Evolutionary conservation across 1,140 invertebrate species (phyloP).

Genomic region (Leptinotarsa lineolata): DNA sequence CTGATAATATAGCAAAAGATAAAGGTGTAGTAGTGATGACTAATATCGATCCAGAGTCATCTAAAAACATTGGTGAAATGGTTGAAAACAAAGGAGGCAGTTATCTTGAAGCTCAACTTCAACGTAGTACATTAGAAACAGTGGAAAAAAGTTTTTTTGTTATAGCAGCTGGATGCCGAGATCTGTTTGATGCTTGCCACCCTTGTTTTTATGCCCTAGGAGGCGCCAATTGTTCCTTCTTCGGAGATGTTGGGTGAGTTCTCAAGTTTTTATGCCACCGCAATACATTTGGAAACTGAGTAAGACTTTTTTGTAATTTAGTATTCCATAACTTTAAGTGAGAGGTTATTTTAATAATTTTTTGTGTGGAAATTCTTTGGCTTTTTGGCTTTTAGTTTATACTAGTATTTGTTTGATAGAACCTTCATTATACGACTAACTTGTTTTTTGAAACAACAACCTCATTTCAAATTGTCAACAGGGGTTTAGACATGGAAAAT

Average conservation of each 20-base stretch:
- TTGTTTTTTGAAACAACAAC: no score
- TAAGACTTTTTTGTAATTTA: constrained; percentile 4
- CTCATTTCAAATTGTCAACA: no score
- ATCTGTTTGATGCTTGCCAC: constrained; percentile 88
- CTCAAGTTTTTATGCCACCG: background rate
- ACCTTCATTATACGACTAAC: no score
- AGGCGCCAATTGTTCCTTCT: constrained; percentile 81
- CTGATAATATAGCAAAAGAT: constrained; percentile 69
- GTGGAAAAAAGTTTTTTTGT: constrained; percentile 88
- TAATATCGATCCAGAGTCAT: constrained; percentile 91
- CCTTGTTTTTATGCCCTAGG: constrained; percentile 92
- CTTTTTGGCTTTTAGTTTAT: no score
- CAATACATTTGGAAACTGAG: background rate
- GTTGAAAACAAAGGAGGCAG: constrained; percentile 84
- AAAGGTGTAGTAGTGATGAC: constrained; percentile 98
- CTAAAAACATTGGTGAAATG: constrained; percentile 88
- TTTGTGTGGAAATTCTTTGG: no score
- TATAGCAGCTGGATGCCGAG: constrained; percentile 83
- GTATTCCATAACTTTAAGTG: no score
- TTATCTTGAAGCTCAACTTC: constrained; percentile 90
- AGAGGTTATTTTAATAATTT: no score
- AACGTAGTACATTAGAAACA: constrained; percentile 88
- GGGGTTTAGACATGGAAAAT: no score
- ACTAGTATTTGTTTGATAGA: no score
- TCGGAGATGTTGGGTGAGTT: constrained; percentile 81